Evolutionary conservation across 1,140 invertebrate species (phyloP), one percentile per base, ranked within the genome.

Genomic region (Pseudomyrmex flavicornis): DNA sequence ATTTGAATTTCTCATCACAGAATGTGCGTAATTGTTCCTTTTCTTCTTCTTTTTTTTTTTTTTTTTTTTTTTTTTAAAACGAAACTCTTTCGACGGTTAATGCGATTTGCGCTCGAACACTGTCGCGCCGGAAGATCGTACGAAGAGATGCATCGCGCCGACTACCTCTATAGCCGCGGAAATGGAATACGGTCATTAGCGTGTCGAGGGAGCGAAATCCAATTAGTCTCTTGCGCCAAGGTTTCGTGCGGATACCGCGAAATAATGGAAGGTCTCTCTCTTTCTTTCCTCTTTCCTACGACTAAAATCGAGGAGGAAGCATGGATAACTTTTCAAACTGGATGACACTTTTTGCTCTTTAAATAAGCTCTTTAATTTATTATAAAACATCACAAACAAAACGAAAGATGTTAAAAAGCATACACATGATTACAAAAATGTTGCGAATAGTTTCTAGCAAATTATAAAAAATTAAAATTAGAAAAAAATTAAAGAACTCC

Each of bases 181-280:
- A 88, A 88, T 88, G 86, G 83, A 88, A 88, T 88, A 88, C 86
- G 87, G 86, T 85, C 87, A 88, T 88, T 88, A 88, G 83, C 86
- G 76, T 85, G 85, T 62, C 72, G 83, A 83, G 86, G 82, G 74
- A 84, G 77, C 68, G 86, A 88, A 88, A 88, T 88, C 86, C 83
- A 88, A 88, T 88, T 88, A 88, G 88, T 84, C 86, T 77, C 85
- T 87, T 88, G 58, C 82, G 35, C 82, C 82, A 82, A 80, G 86
- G 86, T 87, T 87, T 75, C 86, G 86, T 44, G 58, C 22, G 85
- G 82, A 52, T 84, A 72, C 63, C 62, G 61, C 85, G 82, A 79
- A 85, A 72, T 48, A 79, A 73, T 62, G 82, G 65, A 84, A 66
- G 62, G n/a, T 63, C 44, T 48, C 44, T 58, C 17, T 56, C 65